Percentiles rank a stretch among this genome's conserved stretches.
Conservation (phyloP, 2,797 vertebrate species). For the Notoglanidium macrostoma region DNA sequence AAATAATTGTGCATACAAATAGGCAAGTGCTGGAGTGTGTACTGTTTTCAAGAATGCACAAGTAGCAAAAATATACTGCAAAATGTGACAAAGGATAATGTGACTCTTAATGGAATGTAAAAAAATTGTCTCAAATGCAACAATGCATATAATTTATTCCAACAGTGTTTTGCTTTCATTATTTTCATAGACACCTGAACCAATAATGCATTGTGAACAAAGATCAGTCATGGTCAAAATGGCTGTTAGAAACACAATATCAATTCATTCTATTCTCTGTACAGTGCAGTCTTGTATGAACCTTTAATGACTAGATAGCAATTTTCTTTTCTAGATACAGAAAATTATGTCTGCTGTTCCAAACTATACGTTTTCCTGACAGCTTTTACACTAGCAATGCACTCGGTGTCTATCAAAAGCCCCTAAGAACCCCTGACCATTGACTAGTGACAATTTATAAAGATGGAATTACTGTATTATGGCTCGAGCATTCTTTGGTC, state of each 20-base stretch:
- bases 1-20: not conserved
- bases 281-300: not conserved
- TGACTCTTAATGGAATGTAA: no score
- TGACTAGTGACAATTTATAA: not conserved
- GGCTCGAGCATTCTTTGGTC: slow-evolving; percentile 29
- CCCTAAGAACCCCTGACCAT: not conserved
- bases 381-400: not conserved
- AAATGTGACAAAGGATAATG: no score
- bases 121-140: not conserved
- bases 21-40: not conserved
- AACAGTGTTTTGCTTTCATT: not conserved
- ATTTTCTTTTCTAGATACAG: not conserved
- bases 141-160: not conserved
- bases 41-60: not conserved
- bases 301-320: not conserved
- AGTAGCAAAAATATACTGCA: not conserved
- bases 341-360: not conserved
- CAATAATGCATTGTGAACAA: not conserved
- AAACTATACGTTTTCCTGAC: not conserved
- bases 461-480: slow-evolving; percentile 11
- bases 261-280: not conserved
- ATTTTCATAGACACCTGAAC: not conserved
- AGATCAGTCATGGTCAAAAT: not conserved
- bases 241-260: not conserved
- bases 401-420: not conserved